Percentiles rank a stretch among this genome's conserved stretches.
Evolutionary conservation across 2,888 invertebrate genomes (phyloP).

Genomic region (Enchytraeus crypticus): DNA sequence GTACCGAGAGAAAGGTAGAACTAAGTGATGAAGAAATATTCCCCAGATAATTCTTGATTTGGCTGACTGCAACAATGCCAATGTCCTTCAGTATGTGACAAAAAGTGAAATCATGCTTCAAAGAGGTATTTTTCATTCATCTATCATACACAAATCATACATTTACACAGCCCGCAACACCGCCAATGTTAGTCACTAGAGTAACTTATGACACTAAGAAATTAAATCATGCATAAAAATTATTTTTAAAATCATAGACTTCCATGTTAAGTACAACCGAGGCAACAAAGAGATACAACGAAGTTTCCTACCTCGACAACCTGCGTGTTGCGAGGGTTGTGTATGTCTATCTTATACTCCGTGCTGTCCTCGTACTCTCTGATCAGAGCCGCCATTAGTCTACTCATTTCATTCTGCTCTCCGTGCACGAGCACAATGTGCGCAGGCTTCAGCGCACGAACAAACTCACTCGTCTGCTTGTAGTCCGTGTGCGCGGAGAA

Average conservation of each 20-base stretch:
- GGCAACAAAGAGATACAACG: too few species aligned
- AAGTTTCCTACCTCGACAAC: slow-evolving; percentile 59
- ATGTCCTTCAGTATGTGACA: too few species aligned
- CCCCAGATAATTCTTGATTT: too few species aligned
- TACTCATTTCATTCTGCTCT: slow-evolving; percentile 96
- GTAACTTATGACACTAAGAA: not conserved
- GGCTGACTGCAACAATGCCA: too few species aligned
- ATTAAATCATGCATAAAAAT: not conserved
- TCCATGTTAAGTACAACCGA: too few species aligned
- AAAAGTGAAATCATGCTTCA: too few species aligned
- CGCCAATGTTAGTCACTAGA: not conserved
- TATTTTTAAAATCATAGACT: too few species aligned
- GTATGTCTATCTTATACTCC: slow-evolving; percentile 69
- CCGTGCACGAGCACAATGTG: slow-evolving; percentile 96
- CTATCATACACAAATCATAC: too few species aligned
- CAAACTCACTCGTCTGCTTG: slow-evolving; percentile 93
- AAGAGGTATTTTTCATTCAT: too few species aligned
- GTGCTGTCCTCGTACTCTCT: slow-evolving; percentile 84
- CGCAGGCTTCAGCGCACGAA: slow-evolving; percentile 82
- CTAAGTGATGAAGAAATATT: too few species aligned
- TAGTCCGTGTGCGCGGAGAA: slow-evolving; percentile 99
- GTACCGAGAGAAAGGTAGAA: too few species aligned
- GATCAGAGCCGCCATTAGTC: slow-evolving; percentile 84
- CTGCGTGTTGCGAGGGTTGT: slow-evolving; percentile 93
- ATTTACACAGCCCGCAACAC: not conserved